Evolutionary conservation across 2,797 vertebrate species (phyloP), one percentile per base, ranked within the genome.

Genomic region (Morus bassanus): DNA sequence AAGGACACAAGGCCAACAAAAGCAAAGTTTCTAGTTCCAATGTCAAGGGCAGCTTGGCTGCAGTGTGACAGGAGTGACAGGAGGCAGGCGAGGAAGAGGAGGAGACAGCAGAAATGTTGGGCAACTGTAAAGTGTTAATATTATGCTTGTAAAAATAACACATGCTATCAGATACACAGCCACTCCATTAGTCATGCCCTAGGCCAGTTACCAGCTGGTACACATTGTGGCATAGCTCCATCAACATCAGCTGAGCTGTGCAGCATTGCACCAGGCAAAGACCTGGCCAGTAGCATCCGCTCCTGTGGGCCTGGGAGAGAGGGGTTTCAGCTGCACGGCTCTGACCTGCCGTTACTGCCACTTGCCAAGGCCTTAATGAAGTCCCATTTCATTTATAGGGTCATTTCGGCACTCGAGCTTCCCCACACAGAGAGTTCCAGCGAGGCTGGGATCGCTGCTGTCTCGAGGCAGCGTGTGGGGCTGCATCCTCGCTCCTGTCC

Each of bases 321-420:
- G 17, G 7, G 7, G 2, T 13, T 70, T 67, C 72, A 46, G n/a
- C 77, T 33, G 11, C 5, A 0, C 45, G 33, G 43, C 60, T 46
- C 46, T n/a, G 57, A 37, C 33, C 18, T 77, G n/a, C 46, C 60
- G 6, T 45, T 33, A 3, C 68, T 31, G 48, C 35, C 33, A 15
- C 41, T 57, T 53, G 11, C 54, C 35, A 50, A 54, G 25, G n/a
- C 57, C 68, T 61, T 82, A 77, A 79, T 0, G 0, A 90, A 89
- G 22, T 53, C 30, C 8, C 0, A 0, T 24, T 70, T 54, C 57
- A 35, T 57, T 65, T 43, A 28, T 0, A 0, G 24, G 61, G 24
- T 61, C 43, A n/a, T 43, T 81, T 54, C 0, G 0, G 57, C 59
- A 33, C 50, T 68, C 9, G 0, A 24, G 41, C 25, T 30, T 85